A percentile compares a stretch with the other conserved stretches of the same genome.
These are phyloP conservation scores for Laothoe populi DNA, from an alignment of 2,888 invertebrate genomes.

Conservation along the genomic window DNA sequence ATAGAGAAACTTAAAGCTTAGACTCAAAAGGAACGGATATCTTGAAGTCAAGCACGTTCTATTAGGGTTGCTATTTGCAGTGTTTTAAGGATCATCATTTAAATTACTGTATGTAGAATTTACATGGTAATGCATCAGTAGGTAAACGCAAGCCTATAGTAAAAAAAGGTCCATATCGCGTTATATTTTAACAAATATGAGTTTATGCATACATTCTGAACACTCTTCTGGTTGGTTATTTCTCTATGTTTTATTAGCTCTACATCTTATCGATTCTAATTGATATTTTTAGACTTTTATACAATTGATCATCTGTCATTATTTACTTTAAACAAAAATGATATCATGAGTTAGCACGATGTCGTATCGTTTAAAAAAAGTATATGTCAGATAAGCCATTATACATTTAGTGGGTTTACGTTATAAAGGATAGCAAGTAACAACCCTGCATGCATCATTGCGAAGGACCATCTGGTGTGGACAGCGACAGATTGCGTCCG, in stretches of 20 bases:
- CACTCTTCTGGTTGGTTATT: too few relatives aligned
- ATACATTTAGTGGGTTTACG: not conserved
- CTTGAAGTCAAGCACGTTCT: constrained; percentile 26
- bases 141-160: not conserved
- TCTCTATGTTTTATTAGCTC: too few relatives aligned
- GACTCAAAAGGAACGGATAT: constrained; percentile 27
- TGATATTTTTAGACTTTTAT: too few relatives aligned
- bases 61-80: constrained; percentile 11
- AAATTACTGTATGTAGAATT: not conserved
- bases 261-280: too few relatives aligned
- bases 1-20: constrained; percentile 27
- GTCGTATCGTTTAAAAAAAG: too few relatives aligned
- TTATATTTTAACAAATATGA: too few relatives aligned
- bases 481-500: constrained; percentile 44
- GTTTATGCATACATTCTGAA: too few relatives aligned
- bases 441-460: constrained; percentile 35
- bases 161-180: too few relatives aligned
- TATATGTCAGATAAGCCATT: too few relatives aligned
- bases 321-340: too few relatives aligned
- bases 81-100: not conserved
- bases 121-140: not conserved
- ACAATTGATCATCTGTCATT: too few relatives aligned
- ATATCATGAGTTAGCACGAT: too few relatives aligned
- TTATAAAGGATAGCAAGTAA: constrained; percentile 27
- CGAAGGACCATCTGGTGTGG: constrained; percentile 39